Conservation (phyloP, 1,140 invertebrate genomes). For the Camponotus vicinus region DNA sequence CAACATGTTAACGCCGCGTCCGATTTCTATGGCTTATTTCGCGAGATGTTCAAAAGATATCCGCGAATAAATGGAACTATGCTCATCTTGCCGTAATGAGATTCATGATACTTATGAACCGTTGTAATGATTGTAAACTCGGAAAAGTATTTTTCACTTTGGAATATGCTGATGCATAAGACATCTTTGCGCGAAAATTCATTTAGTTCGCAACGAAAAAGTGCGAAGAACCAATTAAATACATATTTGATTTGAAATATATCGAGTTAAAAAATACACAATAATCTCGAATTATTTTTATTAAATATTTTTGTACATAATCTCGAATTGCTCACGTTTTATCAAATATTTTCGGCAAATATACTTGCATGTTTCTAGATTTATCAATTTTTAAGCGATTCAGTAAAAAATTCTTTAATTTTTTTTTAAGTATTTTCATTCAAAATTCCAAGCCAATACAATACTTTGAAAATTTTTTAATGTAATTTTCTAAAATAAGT, state of each 20-base stretch:
- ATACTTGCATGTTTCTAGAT: no score
- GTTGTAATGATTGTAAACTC: constrained; percentile 33
- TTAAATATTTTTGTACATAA: background rate
- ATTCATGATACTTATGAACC: constrained; percentile 38
- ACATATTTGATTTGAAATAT: background rate
- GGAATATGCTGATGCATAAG: background rate
- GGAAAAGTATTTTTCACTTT: background rate
- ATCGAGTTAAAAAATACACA: background rate
- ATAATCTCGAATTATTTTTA: background rate
- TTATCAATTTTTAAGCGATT: no score
- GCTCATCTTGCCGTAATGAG: constrained; percentile 30
- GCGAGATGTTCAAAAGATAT: constrained; percentile 30
- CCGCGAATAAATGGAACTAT: constrained; percentile 34
- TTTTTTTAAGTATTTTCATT: background rate
- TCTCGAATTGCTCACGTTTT: background rate
- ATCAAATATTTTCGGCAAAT: background rate
- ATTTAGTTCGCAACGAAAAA: background rate
- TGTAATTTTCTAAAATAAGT: no score
- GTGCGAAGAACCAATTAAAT: background rate
- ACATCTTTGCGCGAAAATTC: background rate
- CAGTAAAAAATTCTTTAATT: no score
- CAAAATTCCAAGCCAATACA: no score
- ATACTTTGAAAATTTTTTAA: no score
- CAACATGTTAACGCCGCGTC: constrained; percentile 22
- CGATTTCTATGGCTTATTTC: constrained; percentile 22